Percentiles rank a stretch among this genome's conserved stretches.
phyloP scores from a whole-genome alignment of 2,888 invertebrate species.

The Xestia c-nigrum region DNA sequence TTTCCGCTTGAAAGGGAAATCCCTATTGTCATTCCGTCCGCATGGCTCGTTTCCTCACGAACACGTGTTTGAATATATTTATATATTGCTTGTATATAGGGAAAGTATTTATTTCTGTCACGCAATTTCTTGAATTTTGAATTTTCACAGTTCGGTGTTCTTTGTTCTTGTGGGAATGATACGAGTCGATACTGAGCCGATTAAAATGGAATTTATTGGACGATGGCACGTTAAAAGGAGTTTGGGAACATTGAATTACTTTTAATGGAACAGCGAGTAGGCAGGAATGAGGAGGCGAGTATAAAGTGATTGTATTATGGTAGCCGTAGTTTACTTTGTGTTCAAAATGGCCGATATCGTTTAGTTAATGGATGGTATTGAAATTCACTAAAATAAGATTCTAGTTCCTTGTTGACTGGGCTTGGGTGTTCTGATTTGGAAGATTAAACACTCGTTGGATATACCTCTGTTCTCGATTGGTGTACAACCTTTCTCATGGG shows the following conservation, averaged over 20 bases:
- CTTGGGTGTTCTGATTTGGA: conserved; percentile 21
- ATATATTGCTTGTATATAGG: conserved; percentile 78
- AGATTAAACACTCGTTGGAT: neutral
- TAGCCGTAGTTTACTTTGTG: conserved; percentile 54
- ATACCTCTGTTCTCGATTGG: neutral
- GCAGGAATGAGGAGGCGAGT: conserved; percentile 50
- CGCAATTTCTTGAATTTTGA: conserved; percentile 85
- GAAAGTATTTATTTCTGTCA: conserved; percentile 87
- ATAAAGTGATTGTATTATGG: conserved; percentile 54
- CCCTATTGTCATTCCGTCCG: conserved; percentile 88
- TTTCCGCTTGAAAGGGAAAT: conserved; percentile 90
- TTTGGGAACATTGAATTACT: conserved; percentile 70
- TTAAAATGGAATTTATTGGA: conserved; percentile 79
- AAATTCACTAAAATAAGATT: conserved; percentile 28
- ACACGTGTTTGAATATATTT: conserved; percentile 87
- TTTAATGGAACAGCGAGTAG: conserved; percentile 66
- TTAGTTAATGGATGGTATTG: conserved; percentile 26
- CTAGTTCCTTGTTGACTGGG: conserved; percentile 8
- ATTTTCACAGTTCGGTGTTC: conserved; percentile 78
- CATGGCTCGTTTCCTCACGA: conserved; percentile 86
- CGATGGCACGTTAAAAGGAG: conserved; percentile 78
- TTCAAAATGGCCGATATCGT: conserved; percentile 36
- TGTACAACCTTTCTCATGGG: neutral
- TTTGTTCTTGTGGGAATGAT: conserved; percentile 68
- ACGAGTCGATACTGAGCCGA: conserved; percentile 76